These are phyloP conservation scores for Crypturellus tataupa DNA, from an alignment of 2,797 vertebrate genomes.

Conservation along the genomic window DNA sequence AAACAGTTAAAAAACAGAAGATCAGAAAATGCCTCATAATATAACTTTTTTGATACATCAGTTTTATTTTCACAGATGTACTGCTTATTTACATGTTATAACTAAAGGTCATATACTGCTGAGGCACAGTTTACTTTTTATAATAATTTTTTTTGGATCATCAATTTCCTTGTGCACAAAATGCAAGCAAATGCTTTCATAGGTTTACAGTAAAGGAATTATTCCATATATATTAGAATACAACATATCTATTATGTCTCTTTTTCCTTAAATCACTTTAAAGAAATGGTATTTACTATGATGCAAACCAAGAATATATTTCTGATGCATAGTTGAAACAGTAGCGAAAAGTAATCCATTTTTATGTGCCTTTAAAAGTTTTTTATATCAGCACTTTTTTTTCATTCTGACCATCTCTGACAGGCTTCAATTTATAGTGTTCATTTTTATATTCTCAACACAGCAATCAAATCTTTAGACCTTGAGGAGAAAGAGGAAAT, in stretches of 20 bases:
- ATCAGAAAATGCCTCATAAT: not conserved
- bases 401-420: conserved; percentile 63
- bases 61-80: conserved; percentile 40
- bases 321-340: not conserved
- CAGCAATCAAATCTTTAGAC: conserved; percentile 80
- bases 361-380: conserved; percentile 45
- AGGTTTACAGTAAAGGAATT: conserved; percentile 8
- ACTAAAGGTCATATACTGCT: conserved; percentile 3
- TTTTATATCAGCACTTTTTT: conserved; percentile 62
- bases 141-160: conserved; percentile 23
- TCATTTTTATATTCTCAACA: conserved; percentile 77
- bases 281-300: conserved; percentile 33
- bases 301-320: conserved; percentile 4
- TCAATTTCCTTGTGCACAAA: not conserved
- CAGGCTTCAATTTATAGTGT: conserved; percentile 74
- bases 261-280: conserved; percentile 24
- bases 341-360: conserved; percentile 21
- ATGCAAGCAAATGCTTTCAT: conserved; percentile 27
- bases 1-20: not conserved
- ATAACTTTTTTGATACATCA: not conserved
- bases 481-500: conserved; percentile 81
- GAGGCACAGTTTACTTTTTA: not conserved
- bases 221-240: not conserved
- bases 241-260: not conserved
- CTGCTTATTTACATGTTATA: conserved; percentile 6